Evolutionary conservation across 2,113 vertebrate genomes (phyloP), one percentile per base, ranked within the genome.

Genomic region (Lagenorhynchus albirostris): DNA sequence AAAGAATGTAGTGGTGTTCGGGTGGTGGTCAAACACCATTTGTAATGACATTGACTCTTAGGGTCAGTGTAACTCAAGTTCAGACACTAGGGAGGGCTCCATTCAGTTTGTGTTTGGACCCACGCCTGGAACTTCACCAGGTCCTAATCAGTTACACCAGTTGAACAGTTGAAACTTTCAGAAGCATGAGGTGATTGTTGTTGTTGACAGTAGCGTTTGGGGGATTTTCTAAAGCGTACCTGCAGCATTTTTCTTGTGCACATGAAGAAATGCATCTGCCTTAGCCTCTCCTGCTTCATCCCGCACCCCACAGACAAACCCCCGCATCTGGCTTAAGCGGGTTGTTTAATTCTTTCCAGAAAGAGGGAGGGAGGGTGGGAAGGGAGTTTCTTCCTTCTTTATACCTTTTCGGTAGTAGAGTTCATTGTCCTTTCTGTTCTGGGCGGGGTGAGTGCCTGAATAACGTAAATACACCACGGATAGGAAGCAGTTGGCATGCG

Each of bases 261-360:
- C 7, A 70, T 85, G 53, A 53, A 83, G 93, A 95, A 55, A 38
- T 12, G 21, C 58, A 68, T 67, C 47, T 89, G 15, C 53, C 71
- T 50, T 80, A 77, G 38, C 47, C 65, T 81, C 95, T 92, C 68
- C 94, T 85, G 71, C 21, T 77, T 33, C 18, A 47, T 14, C 25
- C 47, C 47, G 20, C 21, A 0, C 5, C 53, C 38, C 38, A 18
- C 10, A 60, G 82, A 26, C 47, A 41, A 71, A 53, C 36, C 25
- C 25, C 55, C 31, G 36, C 84, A 76, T 90, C 47, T 91, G 90
- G 94, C 93, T 92, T 87, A 77, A 96, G 67, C 92, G 76, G 96
- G 94, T 83, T 95, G 81, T 92, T 96, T 95, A 83, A 94, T 98
- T 93, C 87, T 83, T 98, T 89, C 47, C 5, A 95, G 96, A 92